Conservation (phyloP, 1,140 invertebrate species). For the Adelges cooleyi region DNA sequence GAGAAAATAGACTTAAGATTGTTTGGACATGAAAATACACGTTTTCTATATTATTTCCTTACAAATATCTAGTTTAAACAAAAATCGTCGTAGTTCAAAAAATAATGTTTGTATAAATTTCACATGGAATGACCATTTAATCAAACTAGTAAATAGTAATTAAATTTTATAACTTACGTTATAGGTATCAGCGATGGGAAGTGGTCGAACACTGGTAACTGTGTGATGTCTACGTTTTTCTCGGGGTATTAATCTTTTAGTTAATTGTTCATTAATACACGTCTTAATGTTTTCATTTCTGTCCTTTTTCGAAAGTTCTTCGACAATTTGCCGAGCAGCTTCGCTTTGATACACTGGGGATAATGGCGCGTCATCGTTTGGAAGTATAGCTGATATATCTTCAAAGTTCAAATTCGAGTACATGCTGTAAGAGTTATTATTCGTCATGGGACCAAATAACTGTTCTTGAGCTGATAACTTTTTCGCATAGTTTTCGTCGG, state of each 20-base stretch:
- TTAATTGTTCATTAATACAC: slow-evolving; percentile 33
- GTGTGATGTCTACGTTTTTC: slow-evolving; percentile 78
- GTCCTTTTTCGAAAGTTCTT: slow-evolving; percentile 49
- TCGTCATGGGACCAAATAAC: slow-evolving; percentile 36
- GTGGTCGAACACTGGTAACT: slow-evolving; percentile 50
- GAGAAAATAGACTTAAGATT: too few relatives aligned
- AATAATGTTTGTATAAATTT: too few relatives aligned
- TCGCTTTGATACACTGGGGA: slow-evolving; percentile 66
- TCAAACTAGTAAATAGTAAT: too few relatives aligned
- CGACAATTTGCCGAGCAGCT: slow-evolving; percentile 69
- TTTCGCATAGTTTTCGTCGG: slow-evolving; percentile 32
- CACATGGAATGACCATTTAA: too few relatives aligned
- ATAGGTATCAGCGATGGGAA: slow-evolving; percentile 23
- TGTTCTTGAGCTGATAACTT: slow-evolving; percentile 39
- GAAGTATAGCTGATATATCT: slow-evolving; percentile 21
- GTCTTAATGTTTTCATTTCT: slow-evolving; percentile 31
- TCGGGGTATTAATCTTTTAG: slow-evolving; percentile 52
- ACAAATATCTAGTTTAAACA: too few relatives aligned
- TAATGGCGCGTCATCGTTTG: slow-evolving; percentile 36
- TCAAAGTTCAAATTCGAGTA: slow-evolving; percentile 26
- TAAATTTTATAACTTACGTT: too few relatives aligned
- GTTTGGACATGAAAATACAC: too few relatives aligned
- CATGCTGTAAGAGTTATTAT: slow-evolving; percentile 27
- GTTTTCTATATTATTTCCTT: too few relatives aligned
- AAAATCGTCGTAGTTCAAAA: too few relatives aligned